These are phyloP conservation scores for Dolichoris vasculosae DNA, from an alignment of 1,140 invertebrate genomes.

Conservation along the genomic window DNA sequence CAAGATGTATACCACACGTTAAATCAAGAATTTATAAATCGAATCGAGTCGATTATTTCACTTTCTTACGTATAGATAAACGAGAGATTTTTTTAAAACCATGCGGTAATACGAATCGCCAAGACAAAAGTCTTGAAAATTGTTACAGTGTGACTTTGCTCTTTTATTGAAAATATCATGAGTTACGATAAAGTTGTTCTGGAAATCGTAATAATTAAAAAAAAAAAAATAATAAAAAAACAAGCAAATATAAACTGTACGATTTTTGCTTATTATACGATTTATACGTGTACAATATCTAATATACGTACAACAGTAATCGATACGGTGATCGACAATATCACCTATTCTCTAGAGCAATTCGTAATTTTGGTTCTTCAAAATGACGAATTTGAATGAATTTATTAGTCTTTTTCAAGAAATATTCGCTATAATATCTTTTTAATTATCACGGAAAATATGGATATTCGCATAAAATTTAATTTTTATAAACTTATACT, in stretches of 20 bases:
- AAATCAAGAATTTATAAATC: background rate
- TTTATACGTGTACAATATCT: background rate
- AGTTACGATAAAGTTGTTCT: background rate
- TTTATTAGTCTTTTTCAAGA: too few relatives aligned
- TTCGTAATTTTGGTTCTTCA: too few relatives aligned
- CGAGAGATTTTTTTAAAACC: too few relatives aligned
- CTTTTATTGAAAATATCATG: background rate
- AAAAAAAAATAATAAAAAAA: too few relatives aligned
- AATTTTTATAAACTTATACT: too few relatives aligned
- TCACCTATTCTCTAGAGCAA: background rate
- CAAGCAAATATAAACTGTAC: too few relatives aligned
- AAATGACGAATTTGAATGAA: too few relatives aligned
- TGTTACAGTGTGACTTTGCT: background rate
- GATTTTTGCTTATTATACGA: background rate
- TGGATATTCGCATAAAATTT: too few relatives aligned
- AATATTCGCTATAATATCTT: too few relatives aligned
- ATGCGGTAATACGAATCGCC: background rate
- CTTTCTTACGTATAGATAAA: background rate
- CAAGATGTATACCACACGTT: too few relatives aligned
- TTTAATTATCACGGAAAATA: too few relatives aligned
- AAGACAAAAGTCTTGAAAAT: background rate
- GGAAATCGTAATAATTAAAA: background rate
- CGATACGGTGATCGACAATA: background rate
- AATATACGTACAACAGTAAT: too few relatives aligned
- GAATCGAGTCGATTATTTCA: background rate